Evolutionary conservation across 2,888 invertebrate genomes (phyloP), one percentile per base, ranked within the genome.

Genomic region (Tipula vernalis): DNA sequence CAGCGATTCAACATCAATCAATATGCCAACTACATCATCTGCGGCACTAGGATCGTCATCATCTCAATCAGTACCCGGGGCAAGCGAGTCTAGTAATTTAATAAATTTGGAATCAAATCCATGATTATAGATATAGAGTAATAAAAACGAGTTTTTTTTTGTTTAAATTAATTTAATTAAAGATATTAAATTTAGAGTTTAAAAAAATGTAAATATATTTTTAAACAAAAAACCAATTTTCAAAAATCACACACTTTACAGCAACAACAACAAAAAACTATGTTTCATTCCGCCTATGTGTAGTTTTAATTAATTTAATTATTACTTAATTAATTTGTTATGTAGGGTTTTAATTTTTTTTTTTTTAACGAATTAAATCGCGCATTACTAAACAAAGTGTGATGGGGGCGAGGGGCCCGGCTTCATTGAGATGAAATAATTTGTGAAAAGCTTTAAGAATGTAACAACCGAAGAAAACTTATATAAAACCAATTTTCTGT

Each of bases 61-160:
- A 85, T 42, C 85, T 15, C 41, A 41, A 13, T 36, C 5, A 18
- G 18, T 10, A 18, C 3, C 85, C 28, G 42, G 41, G 5, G 18
- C 42, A 3, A 15, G 18, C 28, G 85, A 85, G 13, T 42, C 85
- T 85, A 85, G 85, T 42, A 85, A 42, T 44, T 42, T 85, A 42
- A 44, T 85, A 42, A 85, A 85, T 85, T 85, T 85, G 18, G 85
- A 85, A 18, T 84, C 84, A 84, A 84, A 39, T 39, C 84, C 84
- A 84, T 84, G 84, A 84, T 39, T 39, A 36, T 28, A 84, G 84
- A 15, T n/a, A 39, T 36, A 84, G 84, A 15, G 36, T 41, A 84
- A 84, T 28, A 28, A 71, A 71, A 71, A 8, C 10, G 6, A 28
- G 10, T 71, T 71, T n/a, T 39, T 28, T 71, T 28, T 71, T 71